phyloP scores from a whole-genome alignment of 2,888 invertebrate genomes.

The Ophonus ardosiacus region DNA sequence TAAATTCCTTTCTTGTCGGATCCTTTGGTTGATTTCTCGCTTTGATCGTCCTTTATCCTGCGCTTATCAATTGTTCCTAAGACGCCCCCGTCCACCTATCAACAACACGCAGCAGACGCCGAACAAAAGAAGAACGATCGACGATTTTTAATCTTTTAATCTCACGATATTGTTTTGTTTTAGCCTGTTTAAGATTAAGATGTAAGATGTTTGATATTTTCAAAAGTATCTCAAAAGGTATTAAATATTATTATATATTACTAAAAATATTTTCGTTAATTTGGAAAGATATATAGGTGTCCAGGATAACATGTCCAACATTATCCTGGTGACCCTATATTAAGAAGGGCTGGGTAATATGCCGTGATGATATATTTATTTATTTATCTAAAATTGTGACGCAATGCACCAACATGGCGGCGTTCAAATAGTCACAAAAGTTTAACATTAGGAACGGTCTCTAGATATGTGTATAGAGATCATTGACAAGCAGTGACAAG shows the following conservation, averaged over 20 bases:
- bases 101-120: constrained; percentile 27
- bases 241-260: neutral
- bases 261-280: too few relatives aligned
- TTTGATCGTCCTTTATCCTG: constrained; percentile 58
- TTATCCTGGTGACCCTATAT: too few relatives aligned
- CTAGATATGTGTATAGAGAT: too few relatives aligned
- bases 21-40: constrained; percentile 60
- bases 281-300: too few relatives aligned
- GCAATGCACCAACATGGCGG: too few relatives aligned
- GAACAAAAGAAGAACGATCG: constrained; percentile 44
- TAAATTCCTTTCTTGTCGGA: constrained; percentile 42
- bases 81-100: constrained; percentile 51
- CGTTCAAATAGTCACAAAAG: too few relatives aligned
- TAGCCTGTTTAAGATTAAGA: neutral
- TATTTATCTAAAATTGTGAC: too few relatives aligned
- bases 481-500: too few relatives aligned
- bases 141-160: constrained; percentile 45
- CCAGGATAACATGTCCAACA: too few relatives aligned
- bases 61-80: constrained; percentile 62
- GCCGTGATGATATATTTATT: too few relatives aligned
- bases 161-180: constrained; percentile 40
- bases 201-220: neutral
- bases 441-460: too few relatives aligned
- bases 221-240: neutral
- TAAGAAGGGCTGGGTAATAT: too few relatives aligned